These are phyloP conservation scores for Pterocles burchelli DNA, from an alignment of 2,113 vertebrate species.

Conservation along the genomic window DNA sequence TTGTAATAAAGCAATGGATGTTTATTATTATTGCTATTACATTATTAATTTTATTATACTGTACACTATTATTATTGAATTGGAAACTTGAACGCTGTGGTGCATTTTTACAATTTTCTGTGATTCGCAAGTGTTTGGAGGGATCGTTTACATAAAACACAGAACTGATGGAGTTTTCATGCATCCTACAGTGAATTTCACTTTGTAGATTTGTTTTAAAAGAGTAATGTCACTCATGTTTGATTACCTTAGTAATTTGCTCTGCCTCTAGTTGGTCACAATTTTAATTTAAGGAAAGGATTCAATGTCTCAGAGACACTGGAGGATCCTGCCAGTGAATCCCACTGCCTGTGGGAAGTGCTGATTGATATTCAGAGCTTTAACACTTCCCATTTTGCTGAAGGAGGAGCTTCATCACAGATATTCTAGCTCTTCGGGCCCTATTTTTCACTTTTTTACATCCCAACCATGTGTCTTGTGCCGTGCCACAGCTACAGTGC, in stretches of 20 bases:
- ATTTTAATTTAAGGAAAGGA: conserved; percentile 54
- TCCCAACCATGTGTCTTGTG: conserved; percentile 36
- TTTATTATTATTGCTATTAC: conserved; percentile 43
- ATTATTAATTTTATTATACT: conserved; percentile 48
- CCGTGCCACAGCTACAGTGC: conserved; percentile 36
- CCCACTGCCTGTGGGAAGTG: conserved; percentile 64
- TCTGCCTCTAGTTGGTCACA: conserved; percentile 58
- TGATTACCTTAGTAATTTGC: conserved; percentile 51
- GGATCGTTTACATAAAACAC: neutral
- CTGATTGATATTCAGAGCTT: conserved; percentile 66
- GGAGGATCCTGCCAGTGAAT: conserved; percentile 43
- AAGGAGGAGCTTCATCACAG: conserved; percentile 59
- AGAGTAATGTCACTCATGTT: conserved; percentile 29
- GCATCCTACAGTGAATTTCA: conserved; percentile 14
- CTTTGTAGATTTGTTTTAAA: conserved; percentile 35
- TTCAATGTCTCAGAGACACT: conserved; percentile 29
- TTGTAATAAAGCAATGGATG: conserved; percentile 17
- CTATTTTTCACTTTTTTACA: conserved; percentile 60
- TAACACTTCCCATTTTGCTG: conserved; percentile 65
- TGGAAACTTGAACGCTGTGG: conserved; percentile 21
- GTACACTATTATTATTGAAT: conserved; percentile 43
- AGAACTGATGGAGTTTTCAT: conserved; percentile 14
- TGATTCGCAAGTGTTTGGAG: conserved; percentile 30
- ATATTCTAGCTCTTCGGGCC: conserved; percentile 39
- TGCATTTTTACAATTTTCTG: conserved; percentile 33